Conservation (phyloP, 2,888 invertebrate species). For the Xestia sexstrigata region DNA sequence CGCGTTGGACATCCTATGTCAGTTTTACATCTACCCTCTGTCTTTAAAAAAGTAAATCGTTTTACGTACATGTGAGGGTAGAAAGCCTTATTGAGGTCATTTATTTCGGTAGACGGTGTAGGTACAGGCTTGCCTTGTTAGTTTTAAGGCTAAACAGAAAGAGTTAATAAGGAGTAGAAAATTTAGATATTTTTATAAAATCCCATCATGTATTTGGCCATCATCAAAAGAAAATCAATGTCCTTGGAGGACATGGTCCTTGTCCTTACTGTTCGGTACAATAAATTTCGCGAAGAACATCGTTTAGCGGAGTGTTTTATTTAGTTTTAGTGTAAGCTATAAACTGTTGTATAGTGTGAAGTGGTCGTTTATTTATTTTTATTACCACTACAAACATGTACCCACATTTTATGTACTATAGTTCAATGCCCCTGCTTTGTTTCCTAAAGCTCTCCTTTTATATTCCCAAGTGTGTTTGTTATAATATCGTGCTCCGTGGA, state of each 20-base stretch:
- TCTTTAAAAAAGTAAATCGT: slow-evolving; percentile 51
- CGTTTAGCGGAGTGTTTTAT: slow-evolving; percentile 29
- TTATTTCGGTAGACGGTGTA: slow-evolving; percentile 8
- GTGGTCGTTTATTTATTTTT: slow-evolving; percentile 44
- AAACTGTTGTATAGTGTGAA: slow-evolving; percentile 38
- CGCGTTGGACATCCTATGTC: slow-evolving; percentile 10
- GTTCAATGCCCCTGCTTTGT: slow-evolving; percentile 23
- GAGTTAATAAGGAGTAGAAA: background rate
- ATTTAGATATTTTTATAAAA: background rate
- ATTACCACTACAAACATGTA: slow-evolving; percentile 19
- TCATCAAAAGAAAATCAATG: background rate
- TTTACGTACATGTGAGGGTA: slow-evolving; percentile 38
- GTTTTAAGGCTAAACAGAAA: slow-evolving; percentile 5
- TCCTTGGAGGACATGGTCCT: background rate
- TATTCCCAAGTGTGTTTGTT: slow-evolving; percentile 8
- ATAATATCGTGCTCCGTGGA: slow-evolving; percentile 7
- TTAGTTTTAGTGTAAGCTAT: slow-evolving; percentile 28
- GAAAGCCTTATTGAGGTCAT: slow-evolving; percentile 39
- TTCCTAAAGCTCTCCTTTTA: background rate
- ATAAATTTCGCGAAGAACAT: background rate
- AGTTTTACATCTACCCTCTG: slow-evolving; percentile 48
- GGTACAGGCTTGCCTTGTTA: slow-evolving; percentile 2
- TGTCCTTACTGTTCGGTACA: background rate
- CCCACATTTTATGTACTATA: slow-evolving; percentile 27
- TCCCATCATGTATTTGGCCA: background rate